phyloP scores from a whole-genome alignment of 2,797 vertebrate species.

The Kryptolebias ocellatus region DNA sequence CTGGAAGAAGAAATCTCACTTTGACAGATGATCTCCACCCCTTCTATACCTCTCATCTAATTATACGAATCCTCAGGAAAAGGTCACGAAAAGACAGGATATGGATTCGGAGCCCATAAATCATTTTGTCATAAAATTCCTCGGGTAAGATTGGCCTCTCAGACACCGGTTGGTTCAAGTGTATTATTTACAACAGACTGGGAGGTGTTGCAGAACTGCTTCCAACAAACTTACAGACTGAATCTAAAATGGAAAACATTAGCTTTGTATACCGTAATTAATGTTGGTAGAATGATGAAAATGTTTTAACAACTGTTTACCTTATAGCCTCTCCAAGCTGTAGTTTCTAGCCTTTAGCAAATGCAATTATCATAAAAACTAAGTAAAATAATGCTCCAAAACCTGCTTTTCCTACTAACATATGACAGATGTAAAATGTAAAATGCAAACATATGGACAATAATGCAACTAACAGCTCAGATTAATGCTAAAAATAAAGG shows the following conservation, averaged over 20 bases:
- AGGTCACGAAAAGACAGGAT: slow-evolving; percentile 57
- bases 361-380: too few species aligned
- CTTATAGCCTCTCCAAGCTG: slow-evolving; percentile 32
- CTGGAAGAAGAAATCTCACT: slow-evolving; percentile 14
- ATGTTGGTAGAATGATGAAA: slow-evolving; percentile 34
- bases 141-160: background rate
- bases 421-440: too few species aligned
- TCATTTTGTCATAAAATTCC: slow-evolving; percentile 37
- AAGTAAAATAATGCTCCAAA: too few species aligned
- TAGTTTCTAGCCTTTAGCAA: slow-evolving; percentile 35
- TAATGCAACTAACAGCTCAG: too few species aligned
- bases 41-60: slow-evolving; percentile 45
- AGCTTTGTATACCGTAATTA: slow-evolving; percentile 24
- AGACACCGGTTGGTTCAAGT: background rate
- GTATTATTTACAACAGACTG: background rate
- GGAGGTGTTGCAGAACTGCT: background rate
- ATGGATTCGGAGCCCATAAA: slow-evolving; percentile 49
- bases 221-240: background rate
- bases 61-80: slow-evolving; percentile 58
- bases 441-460: too few species aligned
- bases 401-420: too few species aligned
- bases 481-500: too few species aligned
- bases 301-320: slow-evolving; percentile 22
- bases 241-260: slow-evolving; percentile 1
- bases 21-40: slow-evolving; percentile 37